Evolutionary conservation across 2,888 invertebrate species (phyloP), one percentile per base, ranked within the genome.

Genomic region (Drosophila paranaensis): DNA sequence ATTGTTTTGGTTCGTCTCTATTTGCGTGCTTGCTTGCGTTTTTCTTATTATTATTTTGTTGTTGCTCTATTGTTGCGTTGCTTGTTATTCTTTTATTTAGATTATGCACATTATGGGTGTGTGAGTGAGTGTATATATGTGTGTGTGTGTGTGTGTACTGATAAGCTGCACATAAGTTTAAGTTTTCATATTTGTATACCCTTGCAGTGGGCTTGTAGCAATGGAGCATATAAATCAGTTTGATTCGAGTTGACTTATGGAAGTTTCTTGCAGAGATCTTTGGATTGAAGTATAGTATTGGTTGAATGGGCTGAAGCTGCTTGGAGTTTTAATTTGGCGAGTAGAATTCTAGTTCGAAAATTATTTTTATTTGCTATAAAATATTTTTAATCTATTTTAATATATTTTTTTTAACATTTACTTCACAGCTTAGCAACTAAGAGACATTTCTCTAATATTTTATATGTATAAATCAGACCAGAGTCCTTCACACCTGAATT

Each of bases 31-130:
- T 70, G 43, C 51, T 57, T 54, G 68, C 68, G 25, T 57, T 51
- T 60, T 43, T 35, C 40, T 55, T 55, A 60, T 57, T 40, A 54
- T 61, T 61, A 50, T 72, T 66, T 51, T 56, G 27, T 60, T 72
- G 30, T 58, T 30, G 81, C 68, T 77, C 78, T 81, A 81, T 78
- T 77, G 77, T 81, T 81, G 81, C 77, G 20, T 45, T 45, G 45
- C 63, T 74, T 81, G 46, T 77, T 81, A 58, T 78, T 60, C 82
- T 56, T 62, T 77, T 81, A 89, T 82, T 83, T 70, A 58, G 66
- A 69, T 86, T 80, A 77, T 83, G 89, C 81, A 75, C 77, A 87
- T 82, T 82, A 86, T 89, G 55, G 45, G n/a, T 56, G 27, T 55
- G 51, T 50, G 27, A 65, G 63, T 63, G 51, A 42, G 16, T 40